These are phyloP conservation scores for Ophion slaviceki DNA, from an alignment of 2,888 invertebrate species.

Conservation along the genomic window DNA sequence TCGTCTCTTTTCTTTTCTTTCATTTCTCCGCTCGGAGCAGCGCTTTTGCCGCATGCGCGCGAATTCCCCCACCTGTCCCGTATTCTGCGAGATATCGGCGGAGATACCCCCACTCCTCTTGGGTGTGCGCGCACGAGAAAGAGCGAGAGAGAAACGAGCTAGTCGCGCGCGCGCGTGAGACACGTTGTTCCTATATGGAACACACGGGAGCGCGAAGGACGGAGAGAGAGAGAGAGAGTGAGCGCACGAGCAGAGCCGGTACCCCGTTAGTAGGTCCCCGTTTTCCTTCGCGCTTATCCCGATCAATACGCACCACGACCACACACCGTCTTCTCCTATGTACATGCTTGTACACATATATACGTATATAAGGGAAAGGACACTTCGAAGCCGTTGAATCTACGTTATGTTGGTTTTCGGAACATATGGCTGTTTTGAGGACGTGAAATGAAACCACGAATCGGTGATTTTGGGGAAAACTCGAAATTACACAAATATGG, in stretches of 20 bases:
- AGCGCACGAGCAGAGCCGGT: constrained; percentile 42
- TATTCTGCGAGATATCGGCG: constrained; percentile 31
- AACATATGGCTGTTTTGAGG: not conserved
- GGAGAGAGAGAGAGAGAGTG: constrained; percentile 16
- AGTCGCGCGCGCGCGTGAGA: not conserved
- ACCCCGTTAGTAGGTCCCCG: constrained; percentile 70
- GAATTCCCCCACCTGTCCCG: constrained; percentile 52
- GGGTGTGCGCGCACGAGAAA: constrained; percentile 3
- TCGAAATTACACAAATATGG: no score
- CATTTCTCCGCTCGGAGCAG: constrained; percentile 17
- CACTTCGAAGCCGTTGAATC: not conserved
- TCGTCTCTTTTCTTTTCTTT: constrained; percentile 18
- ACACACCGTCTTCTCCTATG: constrained; percentile 63
- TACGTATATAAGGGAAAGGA: not conserved
- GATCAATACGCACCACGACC: constrained; percentile 72
- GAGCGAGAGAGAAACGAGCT: not conserved
- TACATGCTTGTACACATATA: constrained; percentile 36
- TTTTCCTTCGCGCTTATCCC: constrained; percentile 72
- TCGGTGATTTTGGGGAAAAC: not conserved
- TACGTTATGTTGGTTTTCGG: not conserved
- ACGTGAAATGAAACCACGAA: not conserved
- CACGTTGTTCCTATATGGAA: constrained; percentile 12
- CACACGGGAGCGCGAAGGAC: constrained; percentile 8
- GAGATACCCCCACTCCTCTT: constrained; percentile 52
- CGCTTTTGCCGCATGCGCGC: constrained; percentile 68